Evolutionary conservation across 2,113 vertebrate species (phyloP), one percentile per base, ranked within the genome.

Genomic region (Grantiella picta): DNA sequence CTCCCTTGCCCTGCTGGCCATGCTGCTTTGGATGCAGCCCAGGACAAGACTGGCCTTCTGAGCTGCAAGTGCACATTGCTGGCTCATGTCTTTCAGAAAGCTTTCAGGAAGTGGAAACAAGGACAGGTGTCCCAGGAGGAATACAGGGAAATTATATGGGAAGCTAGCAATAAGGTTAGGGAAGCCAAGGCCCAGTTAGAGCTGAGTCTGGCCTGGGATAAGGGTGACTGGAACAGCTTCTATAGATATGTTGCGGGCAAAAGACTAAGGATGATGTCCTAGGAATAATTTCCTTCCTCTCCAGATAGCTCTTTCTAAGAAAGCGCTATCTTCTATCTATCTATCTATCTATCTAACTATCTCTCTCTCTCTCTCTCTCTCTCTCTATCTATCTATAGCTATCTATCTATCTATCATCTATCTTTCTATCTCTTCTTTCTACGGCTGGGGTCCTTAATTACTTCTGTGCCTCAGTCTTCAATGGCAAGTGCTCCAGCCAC

Each of bases 1-100:
- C 11, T 72, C 20, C 18, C 36, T 36, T 1, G 2, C 12, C 50
- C 0, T 0, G 35, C 25, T 81, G 31, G 8, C 31, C 36, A 33
- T 7, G 0, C 5, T 50, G 35, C 50, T 72, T 57, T 72, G 8
- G 18, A 50, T 65, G 27, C 18, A 33, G 44, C 52, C 36, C 36
- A 36, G 52, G 52, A 28, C 31, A 40, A 5, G 5, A 35, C 0
- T 23, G 25, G 29, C 25, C 15, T n/a, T 29, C 40, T 81, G 59
- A 49, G 31, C 31, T 50, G 27, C 18, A 44, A 57, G 27, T 22
- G 21, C 31, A 56, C 16, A 23, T 42, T 22, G 35, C 66, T 65
- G 23, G 47, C 10, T 79, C 20, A 10, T 29, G n/a, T 13, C 23
- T 45, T 87, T 56, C 21, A 24, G 19, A 21, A 44, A 60, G 36